Conservation (phyloP, 2,113 vertebrate genomes). For the Condylura cristata region DNA sequence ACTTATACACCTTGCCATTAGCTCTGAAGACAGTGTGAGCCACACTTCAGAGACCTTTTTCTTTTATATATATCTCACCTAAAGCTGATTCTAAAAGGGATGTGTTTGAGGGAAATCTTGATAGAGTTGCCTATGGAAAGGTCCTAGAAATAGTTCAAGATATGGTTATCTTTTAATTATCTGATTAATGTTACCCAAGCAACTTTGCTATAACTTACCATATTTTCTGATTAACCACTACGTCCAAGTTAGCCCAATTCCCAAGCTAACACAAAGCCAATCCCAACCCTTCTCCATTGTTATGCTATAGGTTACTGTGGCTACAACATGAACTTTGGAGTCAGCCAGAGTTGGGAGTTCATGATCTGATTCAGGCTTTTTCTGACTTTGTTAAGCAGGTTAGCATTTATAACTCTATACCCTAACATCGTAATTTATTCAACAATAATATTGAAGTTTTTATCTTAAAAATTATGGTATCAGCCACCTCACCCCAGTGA, state of each 20-base stretch:
- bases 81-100: not conserved
- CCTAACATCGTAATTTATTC: not conserved
- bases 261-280: not conserved
- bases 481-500: no score
- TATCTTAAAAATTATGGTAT: slow-evolving; percentile 25
- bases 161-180: slow-evolving; percentile 1
- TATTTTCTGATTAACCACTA: not conserved
- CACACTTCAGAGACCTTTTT: not conserved
- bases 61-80: not conserved
- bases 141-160: slow-evolving; percentile 50
- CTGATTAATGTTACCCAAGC: slow-evolving; percentile 18
- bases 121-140: not conserved
- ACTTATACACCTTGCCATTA: not conserved
- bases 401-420: not conserved
- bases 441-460: not conserved
- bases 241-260: not conserved
- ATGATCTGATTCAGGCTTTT: not conserved
- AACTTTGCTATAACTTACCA: slow-evolving; percentile 19
- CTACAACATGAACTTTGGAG: not conserved
- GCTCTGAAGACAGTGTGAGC: not conserved
- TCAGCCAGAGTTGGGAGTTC: not conserved
- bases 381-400: not conserved
- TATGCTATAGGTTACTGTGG: not conserved
- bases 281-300: not conserved
- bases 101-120: not conserved